phyloP scores from a whole-genome alignment of 2,113 vertebrate species.

The Tyrannus savana region DNA sequence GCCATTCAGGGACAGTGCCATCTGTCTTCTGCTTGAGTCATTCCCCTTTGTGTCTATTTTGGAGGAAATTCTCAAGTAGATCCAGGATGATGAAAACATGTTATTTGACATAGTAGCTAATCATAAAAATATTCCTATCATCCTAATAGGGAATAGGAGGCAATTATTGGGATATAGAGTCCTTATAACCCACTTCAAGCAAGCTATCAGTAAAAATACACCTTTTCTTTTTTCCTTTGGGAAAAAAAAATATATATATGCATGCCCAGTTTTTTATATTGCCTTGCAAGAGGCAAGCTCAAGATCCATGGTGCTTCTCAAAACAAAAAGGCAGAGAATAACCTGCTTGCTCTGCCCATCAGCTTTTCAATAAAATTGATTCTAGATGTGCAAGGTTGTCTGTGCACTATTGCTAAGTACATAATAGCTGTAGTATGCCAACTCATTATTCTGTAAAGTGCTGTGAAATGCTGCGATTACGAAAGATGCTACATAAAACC shows the following conservation, averaged over 20 bases:
- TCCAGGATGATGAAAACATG: neutral
- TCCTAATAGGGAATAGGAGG: neutral
- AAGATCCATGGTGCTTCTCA: neutral
- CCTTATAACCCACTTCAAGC: neutral
- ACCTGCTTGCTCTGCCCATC: neutral
- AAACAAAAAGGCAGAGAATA: constrained; percentile 38
- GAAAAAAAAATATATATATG: neutral
- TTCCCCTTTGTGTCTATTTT: neutral
- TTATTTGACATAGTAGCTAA: neutral
- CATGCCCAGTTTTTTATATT: neutral
- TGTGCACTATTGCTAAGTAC: neutral
- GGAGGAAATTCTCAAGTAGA: neutral
- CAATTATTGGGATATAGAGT: neutral
- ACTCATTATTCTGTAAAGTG: constrained; percentile 45
- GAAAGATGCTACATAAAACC: constrained; percentile 17
- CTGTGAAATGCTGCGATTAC: neutral
- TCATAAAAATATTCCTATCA: neutral
- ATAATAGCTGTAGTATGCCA: constrained; percentile 37
- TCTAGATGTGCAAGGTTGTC: constrained; percentile 1
- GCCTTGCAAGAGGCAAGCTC: neutral
- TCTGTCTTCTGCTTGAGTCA: neutral
- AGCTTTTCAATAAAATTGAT: constrained; percentile 38
- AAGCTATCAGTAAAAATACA: neutral
- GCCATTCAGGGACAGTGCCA: neutral
- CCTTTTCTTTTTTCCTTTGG: neutral